Percentiles rank a stretch among this genome's conserved stretches.
These are phyloP conservation scores for Petrocephalus schoutedeni DNA, from an alignment of 2,797 vertebrate species.

Conservation along the genomic window DNA sequence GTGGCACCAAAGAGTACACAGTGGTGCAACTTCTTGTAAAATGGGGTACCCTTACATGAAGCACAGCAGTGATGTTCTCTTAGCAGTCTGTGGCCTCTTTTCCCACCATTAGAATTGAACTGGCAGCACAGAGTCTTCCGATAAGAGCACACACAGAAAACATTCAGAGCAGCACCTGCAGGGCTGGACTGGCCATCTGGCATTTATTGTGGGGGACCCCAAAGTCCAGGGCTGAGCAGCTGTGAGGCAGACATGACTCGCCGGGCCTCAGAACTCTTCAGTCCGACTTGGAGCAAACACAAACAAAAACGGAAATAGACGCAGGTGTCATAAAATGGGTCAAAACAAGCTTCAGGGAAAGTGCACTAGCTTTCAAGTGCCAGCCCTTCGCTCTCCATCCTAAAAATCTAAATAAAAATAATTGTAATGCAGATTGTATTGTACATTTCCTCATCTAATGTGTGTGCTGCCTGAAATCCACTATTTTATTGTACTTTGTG, in stretches of 20 bases:
- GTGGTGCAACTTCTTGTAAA: background rate
- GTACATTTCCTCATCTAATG: background rate
- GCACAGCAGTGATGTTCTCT: background rate
- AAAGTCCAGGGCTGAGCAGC: conserved; percentile 3
- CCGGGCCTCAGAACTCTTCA: background rate
- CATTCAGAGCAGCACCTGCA: background rate
- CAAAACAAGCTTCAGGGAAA: background rate
- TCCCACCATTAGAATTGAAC: conserved; percentile 1
- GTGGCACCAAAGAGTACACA: background rate
- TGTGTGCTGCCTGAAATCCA: background rate
- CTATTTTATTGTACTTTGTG: background rate
- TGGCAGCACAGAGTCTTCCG: background rate
- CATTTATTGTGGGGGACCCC: background rate
- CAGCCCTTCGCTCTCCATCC: background rate
- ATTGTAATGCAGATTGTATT: background rate
- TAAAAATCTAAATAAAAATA: background rate
- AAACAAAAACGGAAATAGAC: background rate
- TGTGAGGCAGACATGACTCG: conserved; percentile 10
- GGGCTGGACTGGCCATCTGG: background rate
- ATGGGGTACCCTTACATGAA: background rate
- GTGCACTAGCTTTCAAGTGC: background rate
- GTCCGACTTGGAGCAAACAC: background rate
- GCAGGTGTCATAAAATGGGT: background rate
- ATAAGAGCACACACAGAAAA: background rate
- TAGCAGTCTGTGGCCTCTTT: background rate